Evolutionary conservation across 2,113 vertebrate species (phyloP).

Genomic region (Zapus hudsonius): DNA sequence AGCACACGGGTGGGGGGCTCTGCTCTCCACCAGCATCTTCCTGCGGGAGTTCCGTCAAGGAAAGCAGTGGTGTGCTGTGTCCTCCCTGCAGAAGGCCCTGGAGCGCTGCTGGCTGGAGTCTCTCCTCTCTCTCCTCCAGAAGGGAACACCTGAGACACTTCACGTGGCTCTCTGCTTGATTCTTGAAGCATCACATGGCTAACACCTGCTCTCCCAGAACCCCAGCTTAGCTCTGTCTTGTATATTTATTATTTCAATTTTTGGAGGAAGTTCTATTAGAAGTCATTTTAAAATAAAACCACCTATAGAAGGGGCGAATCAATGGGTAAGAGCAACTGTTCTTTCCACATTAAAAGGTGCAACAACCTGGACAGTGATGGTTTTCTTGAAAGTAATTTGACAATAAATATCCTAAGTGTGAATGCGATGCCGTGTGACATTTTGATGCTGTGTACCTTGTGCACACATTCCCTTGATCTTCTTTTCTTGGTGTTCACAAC

Average conservation of each 20-base stretch:
- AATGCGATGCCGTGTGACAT: too few species aligned
- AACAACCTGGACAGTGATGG: background rate
- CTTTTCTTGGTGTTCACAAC: background rate
- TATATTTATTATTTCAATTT: background rate
- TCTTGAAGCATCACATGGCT: background rate
- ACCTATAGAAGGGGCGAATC: background rate
- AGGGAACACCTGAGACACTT: too few species aligned
- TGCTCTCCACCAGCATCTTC: too few species aligned
- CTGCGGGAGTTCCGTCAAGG: too few species aligned
- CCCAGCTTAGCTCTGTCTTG: background rate
- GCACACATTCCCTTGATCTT: background rate
- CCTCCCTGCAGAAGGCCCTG: too few species aligned
- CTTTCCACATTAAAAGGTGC: background rate
- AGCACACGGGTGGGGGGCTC: too few species aligned
- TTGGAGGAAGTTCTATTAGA: background rate
- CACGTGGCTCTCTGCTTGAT: background rate
- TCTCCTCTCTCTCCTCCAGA: too few species aligned
- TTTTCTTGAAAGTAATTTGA: conserved; percentile 22
- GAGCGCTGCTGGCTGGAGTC: too few species aligned
- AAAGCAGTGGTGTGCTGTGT: too few species aligned
- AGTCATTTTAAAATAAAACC: background rate
- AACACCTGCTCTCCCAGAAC: background rate
- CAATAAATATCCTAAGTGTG: background rate
- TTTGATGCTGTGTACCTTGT: background rate
- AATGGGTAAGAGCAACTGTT: background rate